A percentile compares a stretch with the other conserved stretches of the same genome.
Conservation (phyloP, 2,113 vertebrate genomes). For the Cryptotis parvus region DNA sequence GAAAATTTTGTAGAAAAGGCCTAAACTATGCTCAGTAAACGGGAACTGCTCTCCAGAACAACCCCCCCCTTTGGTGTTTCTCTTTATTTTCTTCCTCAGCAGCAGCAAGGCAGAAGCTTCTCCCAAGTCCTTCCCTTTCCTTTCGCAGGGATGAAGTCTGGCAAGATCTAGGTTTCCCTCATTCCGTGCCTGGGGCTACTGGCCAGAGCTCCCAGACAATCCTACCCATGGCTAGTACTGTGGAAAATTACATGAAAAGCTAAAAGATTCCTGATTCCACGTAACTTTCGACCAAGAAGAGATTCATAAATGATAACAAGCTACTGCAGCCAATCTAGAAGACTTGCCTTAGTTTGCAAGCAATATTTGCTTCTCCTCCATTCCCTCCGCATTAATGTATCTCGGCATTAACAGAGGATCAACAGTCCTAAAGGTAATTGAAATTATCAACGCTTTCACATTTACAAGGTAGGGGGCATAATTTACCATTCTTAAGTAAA, state of each 20-base stretch:
- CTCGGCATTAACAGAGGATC: not conserved
- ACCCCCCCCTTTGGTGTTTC: too few species aligned
- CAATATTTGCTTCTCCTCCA: not conserved
- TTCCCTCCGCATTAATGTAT: not conserved
- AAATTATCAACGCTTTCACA: constrained; percentile 2
- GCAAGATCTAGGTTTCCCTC: too few species aligned
- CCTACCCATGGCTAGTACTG: too few species aligned
- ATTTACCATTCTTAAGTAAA: constrained; percentile 19
- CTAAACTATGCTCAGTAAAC: too few species aligned
- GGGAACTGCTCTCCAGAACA: too few species aligned
- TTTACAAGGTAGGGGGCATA: not conserved
- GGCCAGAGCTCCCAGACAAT: too few species aligned
- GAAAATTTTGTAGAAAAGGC: too few species aligned
- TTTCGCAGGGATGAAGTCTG: too few species aligned
- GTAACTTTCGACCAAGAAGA: not conserved
- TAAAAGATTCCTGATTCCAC: not conserved
- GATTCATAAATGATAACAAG: not conserved
- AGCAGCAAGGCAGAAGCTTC: too few species aligned
- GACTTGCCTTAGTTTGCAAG: not conserved
- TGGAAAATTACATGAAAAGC: not conserved
- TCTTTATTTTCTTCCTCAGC: too few species aligned
- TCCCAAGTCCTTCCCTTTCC: too few species aligned
- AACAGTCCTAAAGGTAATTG: not conserved
- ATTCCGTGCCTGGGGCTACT: too few species aligned
- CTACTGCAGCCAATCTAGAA: not conserved